These are phyloP conservation scores for Clanis bilineata DNA, from an alignment of 2,888 invertebrate species.

Conservation along the genomic window DNA sequence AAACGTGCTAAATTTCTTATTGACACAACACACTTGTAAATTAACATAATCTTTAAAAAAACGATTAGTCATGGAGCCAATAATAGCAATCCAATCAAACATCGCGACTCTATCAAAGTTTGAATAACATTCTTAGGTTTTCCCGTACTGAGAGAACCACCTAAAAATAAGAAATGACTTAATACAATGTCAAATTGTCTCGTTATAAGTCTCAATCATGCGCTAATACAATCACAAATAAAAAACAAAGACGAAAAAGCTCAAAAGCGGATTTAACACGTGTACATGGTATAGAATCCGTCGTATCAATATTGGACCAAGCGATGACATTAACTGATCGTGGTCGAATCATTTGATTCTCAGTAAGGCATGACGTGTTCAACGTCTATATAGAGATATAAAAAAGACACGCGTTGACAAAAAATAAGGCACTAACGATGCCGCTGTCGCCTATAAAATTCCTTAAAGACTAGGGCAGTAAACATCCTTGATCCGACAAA, in stretches of 20 bases:
- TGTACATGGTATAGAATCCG: slow-evolving; percentile 63
- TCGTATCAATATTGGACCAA: slow-evolving; percentile 66
- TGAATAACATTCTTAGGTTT: slow-evolving; percentile 52
- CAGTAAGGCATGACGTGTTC: slow-evolving; percentile 15
- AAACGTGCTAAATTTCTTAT: slow-evolving; percentile 10
- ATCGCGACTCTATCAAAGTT: slow-evolving; percentile 37
- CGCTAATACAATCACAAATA: slow-evolving; percentile 76
- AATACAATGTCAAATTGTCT: slow-evolving; percentile 71
- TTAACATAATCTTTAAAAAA: slow-evolving; percentile 1
- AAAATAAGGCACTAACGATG: slow-evolving; percentile 13
- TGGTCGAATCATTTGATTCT: slow-evolving; percentile 19
- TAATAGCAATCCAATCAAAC: slow-evolving; percentile 23
- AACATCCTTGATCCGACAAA: slow-evolving; percentile 69
- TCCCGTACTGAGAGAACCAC: slow-evolving; percentile 55
- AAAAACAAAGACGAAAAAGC: slow-evolving; percentile 61
- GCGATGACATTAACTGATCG: slow-evolving; percentile 48
- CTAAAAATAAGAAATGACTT: slow-evolving; percentile 76
- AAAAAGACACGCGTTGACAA: slow-evolving; percentile 16
- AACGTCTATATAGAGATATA: not conserved
- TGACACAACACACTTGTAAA: not conserved
- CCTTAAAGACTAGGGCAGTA: slow-evolving; percentile 36
- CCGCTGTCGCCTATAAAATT: slow-evolving; percentile 13
- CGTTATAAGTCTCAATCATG: slow-evolving; percentile 74
- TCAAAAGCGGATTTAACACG: slow-evolving; percentile 74
- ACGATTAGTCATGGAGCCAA: slow-evolving; percentile 14